Base-by-base conservation (phyloP, 2,888 invertebrate genomes). In the Epistrophella euchroma region DNA sequence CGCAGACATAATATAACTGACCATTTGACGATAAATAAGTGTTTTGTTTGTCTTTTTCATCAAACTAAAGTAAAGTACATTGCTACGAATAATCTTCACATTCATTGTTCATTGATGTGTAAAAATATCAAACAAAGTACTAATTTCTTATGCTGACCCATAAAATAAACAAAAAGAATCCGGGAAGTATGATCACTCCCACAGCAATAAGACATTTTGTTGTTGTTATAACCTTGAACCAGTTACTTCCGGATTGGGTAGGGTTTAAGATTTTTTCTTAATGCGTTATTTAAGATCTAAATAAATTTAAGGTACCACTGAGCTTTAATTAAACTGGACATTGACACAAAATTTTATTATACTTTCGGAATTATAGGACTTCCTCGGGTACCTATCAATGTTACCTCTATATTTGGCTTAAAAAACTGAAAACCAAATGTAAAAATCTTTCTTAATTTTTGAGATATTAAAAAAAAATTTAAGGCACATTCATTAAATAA, bases 101-200 rank as follows among this genome's bases (percentile, higher is more conserved):
- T 19, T 35, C 58, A 58, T 58, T 58, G 10, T 19, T 35, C 58
- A 58, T 58, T 58, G 10, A 35, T 19, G 58, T 58, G 58, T 58
- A 35, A 58, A 58, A 58, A 35, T 58, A 58, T 58, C 17, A 58
- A 35, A 35, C 35, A 7, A 11, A 58, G 35, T 35, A 37, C 58
- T 58, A 58, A 58, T 35, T 35, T 58, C 4, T 58, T 58, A 58
- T 58, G 58, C 19, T 58, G 10, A 58, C 19, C 35, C 7, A 58
- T 4, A 50, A 4, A 22, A 22, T 13, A n/a, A 35, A 58, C 32
- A 35, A 35, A 28, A 58, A 58, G 28, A 55, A 55, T 25, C 15
- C 28, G 28, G 52, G n/a, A 55, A 25, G 25, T 55, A 7, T 32
- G 4, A 25, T 28, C 7, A n/a, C 28, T 55, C 52, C 52, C 52